Base-by-base conservation (phyloP, 1,140 invertebrate species). In the Drosophila rufa region DNA sequence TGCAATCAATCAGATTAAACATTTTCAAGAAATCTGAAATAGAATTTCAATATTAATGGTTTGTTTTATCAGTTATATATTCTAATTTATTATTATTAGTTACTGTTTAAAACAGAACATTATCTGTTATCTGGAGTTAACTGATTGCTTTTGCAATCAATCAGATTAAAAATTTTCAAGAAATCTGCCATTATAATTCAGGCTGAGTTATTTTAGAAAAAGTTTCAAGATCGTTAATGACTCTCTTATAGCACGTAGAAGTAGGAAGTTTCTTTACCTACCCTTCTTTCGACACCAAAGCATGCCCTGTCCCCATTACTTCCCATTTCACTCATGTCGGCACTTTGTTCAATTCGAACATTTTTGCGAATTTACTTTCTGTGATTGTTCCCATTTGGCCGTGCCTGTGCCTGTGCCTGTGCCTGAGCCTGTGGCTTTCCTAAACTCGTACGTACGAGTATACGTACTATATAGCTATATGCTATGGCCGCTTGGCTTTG, bases 321-420 rank as follows among this genome's bases (percentile, higher is more conserved):
- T 36, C 19, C 30, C 67, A 73, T 73, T 73, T 73, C 67, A 14
- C 38, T 42, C 22, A 36, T 30, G 48, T 66, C 36, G 36, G 67
- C 66, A 64, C 43, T 67, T 67, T 42, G 67, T 73, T 73, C 45
- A 40, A 38, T 73, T 56, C 59, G 38, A 48, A 73, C 15, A 56
- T 62, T 56, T 56, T 65, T 43, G 73, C 75, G 57, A 57, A 46
- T 67, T 76, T 58, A 76, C 74, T 76, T 76, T 76, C 74, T 76
- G 70, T 58, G 68, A 74, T 74, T 73, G 70, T 74, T 74, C 53
- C 68, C 53, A 70, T 50, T 73, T 60, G 68, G 51, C 33, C 8
- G 9, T 33, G 33, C 33, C 33, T 11, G 30, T 33, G 30, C 9
- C 30, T 33, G 30, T 9, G 30, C 30, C 30, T 9, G 33, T 9